Evolutionary conservation across 2,113 vertebrate genomes (phyloP).

Genomic region (Pomatostomus ruficeps): DNA sequence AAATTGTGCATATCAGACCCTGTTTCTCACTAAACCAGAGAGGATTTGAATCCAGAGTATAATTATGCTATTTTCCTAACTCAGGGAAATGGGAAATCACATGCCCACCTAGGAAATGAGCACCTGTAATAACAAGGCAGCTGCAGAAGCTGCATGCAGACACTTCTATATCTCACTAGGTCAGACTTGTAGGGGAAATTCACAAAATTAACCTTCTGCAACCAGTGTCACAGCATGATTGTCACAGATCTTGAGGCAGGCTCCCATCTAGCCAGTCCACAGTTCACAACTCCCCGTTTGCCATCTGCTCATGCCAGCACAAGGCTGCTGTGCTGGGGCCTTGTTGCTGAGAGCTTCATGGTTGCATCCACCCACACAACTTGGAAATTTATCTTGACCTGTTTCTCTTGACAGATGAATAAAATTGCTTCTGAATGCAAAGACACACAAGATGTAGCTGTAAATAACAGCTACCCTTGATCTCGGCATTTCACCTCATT

Average conservation of each 20-base stretch:
- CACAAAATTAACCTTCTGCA: neutral
- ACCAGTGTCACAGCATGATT: neutral
- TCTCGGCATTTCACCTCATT: neutral
- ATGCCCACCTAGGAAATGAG: neutral
- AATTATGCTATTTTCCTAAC: neutral
- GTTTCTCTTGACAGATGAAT: neutral
- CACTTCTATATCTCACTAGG: neutral
- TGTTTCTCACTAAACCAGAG: neutral
- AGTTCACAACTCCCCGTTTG: neutral
- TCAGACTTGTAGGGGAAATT: neutral
- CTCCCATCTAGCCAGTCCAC: neutral
- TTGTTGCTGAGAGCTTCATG: neutral
- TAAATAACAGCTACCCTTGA: neutral
- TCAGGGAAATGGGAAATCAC: neutral
- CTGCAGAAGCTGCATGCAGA: neutral
- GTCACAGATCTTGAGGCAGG: neutral
- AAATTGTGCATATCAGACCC: neutral
- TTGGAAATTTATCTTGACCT: neutral
- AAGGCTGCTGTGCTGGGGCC: neutral
- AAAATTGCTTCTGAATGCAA: neutral
- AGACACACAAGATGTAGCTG: neutral
- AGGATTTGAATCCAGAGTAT: neutral
- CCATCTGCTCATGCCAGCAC: neutral
- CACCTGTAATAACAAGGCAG: neutral
- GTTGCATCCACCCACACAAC: neutral